Evolutionary conservation across 2,888 invertebrate genomes (phyloP).

Genomic region (Calameuta pallipes): DNA sequence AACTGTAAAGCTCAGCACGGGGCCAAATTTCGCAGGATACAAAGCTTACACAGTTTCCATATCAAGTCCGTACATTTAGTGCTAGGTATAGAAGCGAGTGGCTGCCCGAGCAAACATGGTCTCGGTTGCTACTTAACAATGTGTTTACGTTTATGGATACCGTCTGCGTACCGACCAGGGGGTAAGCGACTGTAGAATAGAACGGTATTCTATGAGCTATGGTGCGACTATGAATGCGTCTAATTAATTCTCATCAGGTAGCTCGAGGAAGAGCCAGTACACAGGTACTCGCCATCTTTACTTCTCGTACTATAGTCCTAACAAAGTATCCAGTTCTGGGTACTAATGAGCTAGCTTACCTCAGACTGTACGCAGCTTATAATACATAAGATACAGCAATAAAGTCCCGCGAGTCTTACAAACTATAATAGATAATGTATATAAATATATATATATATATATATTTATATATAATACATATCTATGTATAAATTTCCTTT

Average conservation of each 20-base stretch:
- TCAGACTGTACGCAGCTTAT: not conserved
- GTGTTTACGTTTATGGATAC: not conserved
- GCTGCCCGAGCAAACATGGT: not conserved
- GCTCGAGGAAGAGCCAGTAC: not conserved
- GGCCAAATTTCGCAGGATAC: not conserved
- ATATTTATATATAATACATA: not conserved
- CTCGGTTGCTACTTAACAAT: not conserved
- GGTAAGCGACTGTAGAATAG: not conserved
- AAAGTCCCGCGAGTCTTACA: not conserved
- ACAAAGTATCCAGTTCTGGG: not conserved
- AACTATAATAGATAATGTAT: conserved; percentile 5
- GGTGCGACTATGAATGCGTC: not conserved
- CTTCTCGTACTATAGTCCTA: not conserved
- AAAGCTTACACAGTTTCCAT: not conserved
- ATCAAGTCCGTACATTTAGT: not conserved
- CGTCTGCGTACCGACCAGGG: not conserved
- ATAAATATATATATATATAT: not conserved
- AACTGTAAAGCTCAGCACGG: not conserved
- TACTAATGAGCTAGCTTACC: not conserved
- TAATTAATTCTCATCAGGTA: not conserved
- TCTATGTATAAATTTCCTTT: not conserved
- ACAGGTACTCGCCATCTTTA: not conserved
- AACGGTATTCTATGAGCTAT: not conserved
- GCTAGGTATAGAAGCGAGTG: not conserved
- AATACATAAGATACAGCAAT: not conserved